Base-by-base conservation (phyloP, 2,888 invertebrate genomes). In the Eupithecia pulchellata region DNA sequence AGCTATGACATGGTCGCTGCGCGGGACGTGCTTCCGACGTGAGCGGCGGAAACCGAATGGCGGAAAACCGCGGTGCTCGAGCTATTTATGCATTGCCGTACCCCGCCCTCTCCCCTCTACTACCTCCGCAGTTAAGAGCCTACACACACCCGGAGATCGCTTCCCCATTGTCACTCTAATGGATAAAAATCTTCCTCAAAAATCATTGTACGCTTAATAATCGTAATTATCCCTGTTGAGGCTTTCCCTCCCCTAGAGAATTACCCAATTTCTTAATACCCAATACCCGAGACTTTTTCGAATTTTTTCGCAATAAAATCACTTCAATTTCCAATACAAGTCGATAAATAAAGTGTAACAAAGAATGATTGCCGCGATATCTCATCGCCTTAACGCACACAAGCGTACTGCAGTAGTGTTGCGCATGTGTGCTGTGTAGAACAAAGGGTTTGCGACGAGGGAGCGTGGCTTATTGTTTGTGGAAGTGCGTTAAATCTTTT, bases 401-500 rank as follows among this genome's bases (percentile, higher is more conserved):
- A 73, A 55, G 29, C 36, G 36, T 58, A 64, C 42, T 72, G 71
- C 34, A 69, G 70, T 65, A 34, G 66, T 78, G 64, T 58, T 87
- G 90, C 89, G 91, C 89, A 88, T 90, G 86, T 85, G 88, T 89
- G 71, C 72, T 64, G 66, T 76, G 76, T 80, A 82, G 89, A 88
- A 90, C 90, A 90, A 91, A 89, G 89, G 81, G 77, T 81, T 81
- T 84, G 80, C 78, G 81, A 68, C 73, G 65, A 57, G 79, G 80
- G 83, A 91, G 91, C 85, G 91, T 85, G 91, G 89, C 82, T 20
- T 79, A 34, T 68, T 80, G 82, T 63, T 73, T 80, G 89, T 86
- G 88, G 88, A 89, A 69, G 90, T 86, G 89, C 79, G 86, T 86
- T 92, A 91, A 92, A 93, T 93, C 92, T 93, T 93, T 92, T 91